Evolutionary conservation across 2,113 vertebrate species (phyloP).

Genomic region (Corythaixoides concolor): DNA sequence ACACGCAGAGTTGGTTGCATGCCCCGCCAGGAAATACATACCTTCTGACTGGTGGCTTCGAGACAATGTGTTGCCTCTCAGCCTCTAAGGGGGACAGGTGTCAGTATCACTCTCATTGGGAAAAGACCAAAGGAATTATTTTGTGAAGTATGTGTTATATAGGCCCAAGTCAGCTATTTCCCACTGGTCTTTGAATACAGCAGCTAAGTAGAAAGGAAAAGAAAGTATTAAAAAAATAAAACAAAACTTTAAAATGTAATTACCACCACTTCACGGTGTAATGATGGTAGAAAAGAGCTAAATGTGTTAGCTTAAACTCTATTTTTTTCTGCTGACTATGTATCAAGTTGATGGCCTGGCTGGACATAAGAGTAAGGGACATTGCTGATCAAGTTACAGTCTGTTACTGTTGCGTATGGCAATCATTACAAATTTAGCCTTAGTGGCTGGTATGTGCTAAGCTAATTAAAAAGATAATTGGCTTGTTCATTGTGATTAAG

Average conservation of each 20-base stretch:
- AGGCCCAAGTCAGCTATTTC: background rate
- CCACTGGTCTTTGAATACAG: background rate
- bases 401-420: background rate
- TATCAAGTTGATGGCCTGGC: rapidly evolving
- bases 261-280: background rate
- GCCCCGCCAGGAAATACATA: background rate
- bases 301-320: background rate
- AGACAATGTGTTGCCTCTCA: background rate
- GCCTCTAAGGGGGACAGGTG: background rate
- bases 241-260: background rate
- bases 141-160: background rate
- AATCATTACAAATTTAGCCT: background rate
- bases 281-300: background rate
- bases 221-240: background rate
- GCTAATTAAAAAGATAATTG: background rate
- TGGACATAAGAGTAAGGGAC: background rate
- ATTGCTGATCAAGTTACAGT: background rate
- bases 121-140: background rate
- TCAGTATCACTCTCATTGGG: background rate
- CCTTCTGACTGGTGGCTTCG: background rate
- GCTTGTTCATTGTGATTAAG: background rate
- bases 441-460: background rate
- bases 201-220: background rate
- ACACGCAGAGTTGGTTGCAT: background rate
- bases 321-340: background rate